phyloP scores from a whole-genome alignment of 2,113 vertebrate species.

The Siphamia tubifer region DNA sequence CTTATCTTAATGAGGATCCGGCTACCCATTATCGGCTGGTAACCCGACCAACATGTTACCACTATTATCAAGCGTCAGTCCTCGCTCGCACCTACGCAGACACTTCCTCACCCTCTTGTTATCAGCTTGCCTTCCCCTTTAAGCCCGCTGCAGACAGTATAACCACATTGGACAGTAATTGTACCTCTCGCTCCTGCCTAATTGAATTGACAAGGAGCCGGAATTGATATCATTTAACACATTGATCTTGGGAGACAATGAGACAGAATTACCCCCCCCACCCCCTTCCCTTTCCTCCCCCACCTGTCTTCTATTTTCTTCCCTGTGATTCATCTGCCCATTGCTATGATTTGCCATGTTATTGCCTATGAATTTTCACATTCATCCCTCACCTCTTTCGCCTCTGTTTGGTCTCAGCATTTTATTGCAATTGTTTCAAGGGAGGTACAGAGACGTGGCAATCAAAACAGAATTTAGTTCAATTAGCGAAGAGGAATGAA shows the following conservation, averaged over 20 bases:
- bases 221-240: slow-evolving; percentile 83
- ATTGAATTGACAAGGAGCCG: slow-evolving; percentile 83
- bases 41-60: slow-evolving; percentile 67
- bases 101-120: slow-evolving; percentile 56
- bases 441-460: background rate
- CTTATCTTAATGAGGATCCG: slow-evolving; percentile 76
- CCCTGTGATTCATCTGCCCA: slow-evolving; percentile 52
- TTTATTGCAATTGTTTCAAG: slow-evolving; percentile 27
- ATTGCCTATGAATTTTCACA: slow-evolving; percentile 52
- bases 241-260: slow-evolving; percentile 76
- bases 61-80: slow-evolving; percentile 42
- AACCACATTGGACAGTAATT: slow-evolving; percentile 80
- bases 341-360: slow-evolving; percentile 62
- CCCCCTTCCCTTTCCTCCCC: background rate
- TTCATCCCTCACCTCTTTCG: slow-evolving; percentile 20
- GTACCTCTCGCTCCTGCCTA: slow-evolving; percentile 78
- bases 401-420: background rate
- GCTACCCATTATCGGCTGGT: slow-evolving; percentile 70
- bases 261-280: slow-evolving; percentile 47
- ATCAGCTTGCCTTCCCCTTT: slow-evolving; percentile 63
- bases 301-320: slow-evolving; percentile 50
- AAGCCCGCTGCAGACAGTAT: slow-evolving; percentile 70
- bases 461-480: background rate
- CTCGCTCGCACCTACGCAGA: slow-evolving; percentile 38
- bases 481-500: slow-evolving; percentile 3